These are phyloP conservation scores for Lycia hirtaria DNA, from an alignment of 2,888 invertebrate species.

Conservation along the genomic window DNA sequence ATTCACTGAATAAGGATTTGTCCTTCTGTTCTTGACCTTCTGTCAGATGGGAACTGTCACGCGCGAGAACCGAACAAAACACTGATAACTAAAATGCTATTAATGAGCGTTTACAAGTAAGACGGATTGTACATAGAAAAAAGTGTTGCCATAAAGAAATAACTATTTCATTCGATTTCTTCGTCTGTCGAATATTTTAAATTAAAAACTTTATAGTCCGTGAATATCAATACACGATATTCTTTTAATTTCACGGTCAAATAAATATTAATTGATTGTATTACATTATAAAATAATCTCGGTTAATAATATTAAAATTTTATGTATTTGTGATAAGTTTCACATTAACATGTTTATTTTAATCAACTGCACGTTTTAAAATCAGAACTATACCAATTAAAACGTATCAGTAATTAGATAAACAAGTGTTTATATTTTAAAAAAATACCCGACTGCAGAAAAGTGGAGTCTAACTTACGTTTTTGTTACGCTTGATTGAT, in stretches of 20 bases:
- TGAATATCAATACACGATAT: conserved; percentile 54
- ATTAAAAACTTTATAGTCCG: conserved; percentile 40
- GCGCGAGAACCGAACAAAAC: too few relatives aligned
- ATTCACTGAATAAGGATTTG: too few relatives aligned
- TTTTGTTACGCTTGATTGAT: too few relatives aligned
- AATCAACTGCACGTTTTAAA: background rate
- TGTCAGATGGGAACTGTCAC: too few relatives aligned
- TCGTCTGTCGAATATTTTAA: conserved; percentile 24
- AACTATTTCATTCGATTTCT: conserved; percentile 26
- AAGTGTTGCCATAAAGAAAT: conserved; percentile 1
- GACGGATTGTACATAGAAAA: background rate
- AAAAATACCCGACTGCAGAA: too few relatives aligned
- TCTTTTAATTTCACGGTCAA: conserved; percentile 61
- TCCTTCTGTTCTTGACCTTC: too few relatives aligned
- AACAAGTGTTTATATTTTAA: too few relatives aligned
- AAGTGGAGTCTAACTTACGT: too few relatives aligned
- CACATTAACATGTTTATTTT: background rate
- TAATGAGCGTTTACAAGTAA: too few relatives aligned
- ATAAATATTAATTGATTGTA: conserved; percentile 60
- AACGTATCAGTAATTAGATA: background rate
- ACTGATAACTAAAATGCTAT: too few relatives aligned
- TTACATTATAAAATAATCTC: conserved; percentile 42
- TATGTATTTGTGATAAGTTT: conserved; percentile 34
- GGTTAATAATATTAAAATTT: conserved; percentile 37
- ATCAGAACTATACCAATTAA: background rate